These are phyloP conservation scores for Eulithis prunata DNA, from an alignment of 2,888 invertebrate species.

Conservation along the genomic window DNA sequence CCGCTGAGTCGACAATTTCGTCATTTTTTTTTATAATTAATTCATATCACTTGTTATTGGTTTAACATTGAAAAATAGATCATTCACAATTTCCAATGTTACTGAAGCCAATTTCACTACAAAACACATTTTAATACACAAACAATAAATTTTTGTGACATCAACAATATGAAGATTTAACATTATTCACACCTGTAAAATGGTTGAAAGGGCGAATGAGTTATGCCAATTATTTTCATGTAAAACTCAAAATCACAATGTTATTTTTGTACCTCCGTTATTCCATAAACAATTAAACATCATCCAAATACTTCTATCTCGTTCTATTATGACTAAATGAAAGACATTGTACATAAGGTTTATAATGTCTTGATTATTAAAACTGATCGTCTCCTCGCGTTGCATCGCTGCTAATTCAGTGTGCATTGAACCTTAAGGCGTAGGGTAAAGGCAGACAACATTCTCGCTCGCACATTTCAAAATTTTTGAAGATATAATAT, in stretches of 20 bases:
- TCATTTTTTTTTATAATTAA: not conserved
- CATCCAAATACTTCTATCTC: constrained; percentile 12
- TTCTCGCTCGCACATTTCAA: too few species aligned
- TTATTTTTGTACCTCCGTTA: constrained; percentile 35
- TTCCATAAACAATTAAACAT: constrained; percentile 7
- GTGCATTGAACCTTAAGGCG: too few species aligned
- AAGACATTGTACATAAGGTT: too few species aligned
- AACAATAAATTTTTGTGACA: constrained; percentile 16
- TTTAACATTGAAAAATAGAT: not conserved
- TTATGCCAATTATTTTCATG: constrained; percentile 57
- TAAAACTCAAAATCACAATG: constrained; percentile 52
- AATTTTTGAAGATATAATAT: too few species aligned
- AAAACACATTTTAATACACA: constrained; percentile 18
- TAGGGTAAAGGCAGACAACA: too few species aligned
- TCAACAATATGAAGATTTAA: constrained; percentile 16
- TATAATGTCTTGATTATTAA: too few species aligned
- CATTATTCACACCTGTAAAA: constrained; percentile 35
- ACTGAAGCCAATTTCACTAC: constrained; percentile 31
- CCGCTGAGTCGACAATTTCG: too few species aligned
- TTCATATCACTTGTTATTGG: not conserved
- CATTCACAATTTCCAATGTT: not conserved
- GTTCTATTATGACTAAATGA: constrained; percentile 5
- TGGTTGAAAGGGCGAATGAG: constrained; percentile 53
- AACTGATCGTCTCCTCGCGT: too few species aligned
- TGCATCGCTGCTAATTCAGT: too few species aligned